phyloP scores from a whole-genome alignment of 2,888 invertebrate genomes.

The Rosalia funebris region DNA sequence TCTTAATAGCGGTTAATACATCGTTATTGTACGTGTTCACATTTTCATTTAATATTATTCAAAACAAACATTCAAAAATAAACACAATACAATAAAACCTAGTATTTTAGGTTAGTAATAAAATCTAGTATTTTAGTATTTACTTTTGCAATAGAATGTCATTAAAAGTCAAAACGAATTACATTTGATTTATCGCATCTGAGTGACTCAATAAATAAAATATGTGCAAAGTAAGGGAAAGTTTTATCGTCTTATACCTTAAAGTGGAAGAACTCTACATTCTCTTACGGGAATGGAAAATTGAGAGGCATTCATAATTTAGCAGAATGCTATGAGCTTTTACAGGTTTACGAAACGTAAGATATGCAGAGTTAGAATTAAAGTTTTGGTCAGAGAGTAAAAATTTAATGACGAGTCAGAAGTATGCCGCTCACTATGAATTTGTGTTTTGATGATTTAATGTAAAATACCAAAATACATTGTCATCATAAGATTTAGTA shows the following conservation, averaged over 20 bases:
- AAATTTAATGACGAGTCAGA: neutral
- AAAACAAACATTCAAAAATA: too few species aligned
- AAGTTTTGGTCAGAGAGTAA: neutral
- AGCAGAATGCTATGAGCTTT: slow-evolving; percentile 4
- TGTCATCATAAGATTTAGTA: too few species aligned
- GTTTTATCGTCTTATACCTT: slow-evolving; percentile 5
- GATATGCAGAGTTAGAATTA: neutral
- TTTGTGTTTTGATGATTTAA: too few species aligned
- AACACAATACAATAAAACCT: too few species aligned
- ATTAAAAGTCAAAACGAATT: neutral
- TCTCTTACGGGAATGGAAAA: slow-evolving; percentile 13
- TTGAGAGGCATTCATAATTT: slow-evolving; percentile 8
- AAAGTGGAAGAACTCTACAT: slow-evolving; percentile 7
- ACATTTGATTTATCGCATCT: slow-evolving; percentile 7
- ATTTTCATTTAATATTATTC: too few species aligned
- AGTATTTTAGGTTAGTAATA: too few species aligned
- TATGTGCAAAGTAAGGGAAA: slow-evolving; percentile 8
- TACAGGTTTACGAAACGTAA: neutral
- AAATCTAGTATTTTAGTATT: too few species aligned
- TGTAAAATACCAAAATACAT: too few species aligned
- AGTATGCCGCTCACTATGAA: too few species aligned
- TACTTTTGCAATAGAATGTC: too few species aligned
- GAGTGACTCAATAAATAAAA: slow-evolving; percentile 11
- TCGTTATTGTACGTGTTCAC: too few species aligned
- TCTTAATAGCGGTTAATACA: too few species aligned